Conservation (phyloP, 2,113 vertebrate species). For the Anarhynchus alexandrinus region DNA sequence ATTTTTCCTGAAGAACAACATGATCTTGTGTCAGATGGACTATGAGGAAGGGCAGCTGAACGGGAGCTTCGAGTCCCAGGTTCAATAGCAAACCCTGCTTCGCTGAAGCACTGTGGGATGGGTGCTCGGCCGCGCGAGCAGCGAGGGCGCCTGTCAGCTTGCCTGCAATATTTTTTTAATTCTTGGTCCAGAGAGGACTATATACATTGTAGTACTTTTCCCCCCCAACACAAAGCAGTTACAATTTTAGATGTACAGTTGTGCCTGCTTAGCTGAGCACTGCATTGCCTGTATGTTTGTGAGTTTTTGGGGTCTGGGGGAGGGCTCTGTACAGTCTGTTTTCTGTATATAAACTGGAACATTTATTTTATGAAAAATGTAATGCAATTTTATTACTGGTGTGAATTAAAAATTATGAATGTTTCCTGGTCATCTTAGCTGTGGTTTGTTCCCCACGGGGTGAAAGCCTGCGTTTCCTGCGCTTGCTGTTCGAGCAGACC, state of each 20-base stretch:
- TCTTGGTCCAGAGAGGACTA: slow-evolving; percentile 86
- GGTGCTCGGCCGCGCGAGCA: slow-evolving; percentile 80
- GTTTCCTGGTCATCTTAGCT: slow-evolving; percentile 74
- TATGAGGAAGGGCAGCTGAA: slow-evolving; percentile 99
- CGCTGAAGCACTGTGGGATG: slow-evolving; percentile 72
- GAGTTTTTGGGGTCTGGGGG: slow-evolving; percentile 87
- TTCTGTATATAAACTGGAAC: slow-evolving; percentile 99
- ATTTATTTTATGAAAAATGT: slow-evolving; percentile 99
- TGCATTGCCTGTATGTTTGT: slow-evolving; percentile 94
- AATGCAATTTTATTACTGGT: slow-evolving; percentile 99
- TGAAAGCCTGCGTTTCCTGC: neutral
- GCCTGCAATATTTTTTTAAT: slow-evolving; percentile 93
- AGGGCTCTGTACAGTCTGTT: slow-evolving; percentile 99
- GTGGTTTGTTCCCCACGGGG: slow-evolving; percentile 4
- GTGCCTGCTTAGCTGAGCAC: slow-evolving; percentile 95
- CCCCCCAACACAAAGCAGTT: slow-evolving; percentile 91
- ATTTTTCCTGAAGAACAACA: slow-evolving; percentile 99
- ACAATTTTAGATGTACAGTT: slow-evolving; percentile 92
- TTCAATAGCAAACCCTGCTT: slow-evolving; percentile 85
- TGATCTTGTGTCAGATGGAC: slow-evolving; percentile 99
- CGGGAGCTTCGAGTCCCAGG: slow-evolving; percentile 96
- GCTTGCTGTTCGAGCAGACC: neutral
- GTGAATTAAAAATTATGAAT: slow-evolving; percentile 97
- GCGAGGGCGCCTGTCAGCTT: slow-evolving; percentile 84
- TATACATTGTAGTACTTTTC: slow-evolving; percentile 84